A percentile compares a stretch with the other conserved stretches of the same genome.
These are phyloP conservation scores for Cephus pulcher DNA, from an alignment of 2,888 invertebrate genomes.

Conservation along the genomic window DNA sequence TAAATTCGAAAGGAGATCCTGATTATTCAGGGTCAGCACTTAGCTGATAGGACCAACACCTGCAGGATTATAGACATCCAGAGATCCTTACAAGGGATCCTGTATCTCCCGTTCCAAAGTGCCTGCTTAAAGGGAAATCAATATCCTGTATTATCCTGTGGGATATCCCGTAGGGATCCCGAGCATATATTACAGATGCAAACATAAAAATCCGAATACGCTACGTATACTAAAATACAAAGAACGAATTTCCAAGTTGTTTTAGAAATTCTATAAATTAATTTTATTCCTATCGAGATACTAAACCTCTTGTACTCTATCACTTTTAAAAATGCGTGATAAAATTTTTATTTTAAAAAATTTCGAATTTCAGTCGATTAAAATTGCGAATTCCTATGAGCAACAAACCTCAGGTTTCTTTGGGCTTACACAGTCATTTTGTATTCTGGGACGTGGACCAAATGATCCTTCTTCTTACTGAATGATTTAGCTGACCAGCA, in stretches of 20 bases:
- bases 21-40: constrained; percentile 6
- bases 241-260: not conserved
- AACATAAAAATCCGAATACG: not conserved
- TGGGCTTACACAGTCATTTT: not conserved
- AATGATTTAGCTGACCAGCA: not conserved
- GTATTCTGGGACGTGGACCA: not conserved
- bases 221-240: not conserved
- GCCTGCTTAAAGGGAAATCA: not conserved
- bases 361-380: not conserved
- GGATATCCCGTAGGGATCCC: not conserved
- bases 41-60: constrained; percentile 5
- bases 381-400: not conserved
- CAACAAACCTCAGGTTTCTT: not conserved
- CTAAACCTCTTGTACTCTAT: not conserved
- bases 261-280: not conserved
- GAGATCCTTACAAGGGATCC: not conserved
- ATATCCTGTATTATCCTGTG: not conserved
- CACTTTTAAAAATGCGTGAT: not conserved
- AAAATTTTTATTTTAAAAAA: too few species aligned
- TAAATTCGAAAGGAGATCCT: constrained; percentile 4
- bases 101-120: not conserved
- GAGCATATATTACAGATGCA: not conserved
- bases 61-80: not conserved
- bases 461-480: not conserved
- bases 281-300: not conserved